Base-by-base conservation (phyloP, 2,113 vertebrate genomes). In the Lepus europaeus region DNA sequence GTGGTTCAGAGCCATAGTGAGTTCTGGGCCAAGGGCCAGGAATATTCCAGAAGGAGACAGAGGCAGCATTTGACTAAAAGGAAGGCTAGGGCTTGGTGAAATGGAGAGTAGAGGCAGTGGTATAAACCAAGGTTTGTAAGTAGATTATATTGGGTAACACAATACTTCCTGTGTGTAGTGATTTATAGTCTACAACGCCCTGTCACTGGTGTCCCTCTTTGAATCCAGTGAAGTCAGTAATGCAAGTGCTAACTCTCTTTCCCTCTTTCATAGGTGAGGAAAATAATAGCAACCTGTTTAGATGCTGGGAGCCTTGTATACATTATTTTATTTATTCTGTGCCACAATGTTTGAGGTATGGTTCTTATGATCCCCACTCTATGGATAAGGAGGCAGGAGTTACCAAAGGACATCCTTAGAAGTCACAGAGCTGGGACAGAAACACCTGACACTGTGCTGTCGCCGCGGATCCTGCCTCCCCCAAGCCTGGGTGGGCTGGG, bases 11-110 rank as follows among this genome's bases (percentile, higher is more conserved):
- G 78, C 81, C 51, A 74, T 36, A 82, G 61, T 66, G 74, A 86
- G 72, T 59, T 59, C 76, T 81, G 33, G 83, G 56, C 31, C 84
- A 82, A 87, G 56, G 31, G 70, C 63, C 31, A 49, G 72, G 86
- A 78, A 89, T 72, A 31, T 94, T 97, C 81, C 69, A 86, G 88
- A 90, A 93, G 78, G 59, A 85, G 27, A 16, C 36, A 20, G 49
- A 88, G 16, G 36, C 23, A 61, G 63, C 69, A 17, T 88, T 45
- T 96, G 84, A 69, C 74, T 45, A 80, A 56, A 66, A 90, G 66
- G 39, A 63, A 93, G n/a, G 27, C 19, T 56, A 70, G 80, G 72
- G 51, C 13, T 53, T 39, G 11, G 6, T 51, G 88, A 74, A 25
- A 53, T 29, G n/a, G 27, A 92, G 45, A 84, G 39, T 51, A 39